phyloP scores from a whole-genome alignment of 1,140 invertebrate genomes.

The Drosophila ogumai region DNA sequence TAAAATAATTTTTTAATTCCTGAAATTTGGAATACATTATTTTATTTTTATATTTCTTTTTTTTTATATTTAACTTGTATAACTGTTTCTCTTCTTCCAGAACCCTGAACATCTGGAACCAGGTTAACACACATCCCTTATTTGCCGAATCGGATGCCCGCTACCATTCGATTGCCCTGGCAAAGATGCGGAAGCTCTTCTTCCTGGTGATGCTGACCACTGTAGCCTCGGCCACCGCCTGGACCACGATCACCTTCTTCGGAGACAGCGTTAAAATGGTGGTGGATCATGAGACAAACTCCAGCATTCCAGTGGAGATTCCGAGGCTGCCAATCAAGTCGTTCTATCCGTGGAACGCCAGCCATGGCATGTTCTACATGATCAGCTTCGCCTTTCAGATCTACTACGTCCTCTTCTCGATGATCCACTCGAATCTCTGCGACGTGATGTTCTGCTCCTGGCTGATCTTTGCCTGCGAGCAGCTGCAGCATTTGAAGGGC shows the following conservation, averaged over 20 bases:
- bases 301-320: conserved; percentile 88
- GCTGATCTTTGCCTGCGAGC: conserved; percentile 93
- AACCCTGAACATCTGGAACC: conserved; percentile 91
- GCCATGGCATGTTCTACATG: conserved; percentile 88
- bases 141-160: conserved; percentile 93
- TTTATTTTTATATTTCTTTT: not conserved
- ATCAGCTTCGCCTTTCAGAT: conserved; percentile 90
- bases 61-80: too few species aligned
- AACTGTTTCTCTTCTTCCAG: conserved; percentile 67
- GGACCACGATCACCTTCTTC: conserved; percentile 92
- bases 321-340: conserved; percentile 90
- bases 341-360: conserved; percentile 91
- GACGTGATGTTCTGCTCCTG: conserved; percentile 93
- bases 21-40: not conserved
- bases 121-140: conserved; percentile 92
- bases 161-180: conserved; percentile 90
- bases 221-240: conserved; percentile 87
- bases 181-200: conserved; percentile 91
- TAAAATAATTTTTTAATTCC: too few species aligned
- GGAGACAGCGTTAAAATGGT: conserved; percentile 90
- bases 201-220: conserved; percentile 89
- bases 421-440: conserved; percentile 89
- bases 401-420: conserved; percentile 90
- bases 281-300: conserved; percentile 90
- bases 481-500: conserved; percentile 92